A percentile compares a stretch with the other conserved stretches of the same genome.
Conservation (phyloP, 2,888 invertebrate species). For the Julus scanicus region DNA sequence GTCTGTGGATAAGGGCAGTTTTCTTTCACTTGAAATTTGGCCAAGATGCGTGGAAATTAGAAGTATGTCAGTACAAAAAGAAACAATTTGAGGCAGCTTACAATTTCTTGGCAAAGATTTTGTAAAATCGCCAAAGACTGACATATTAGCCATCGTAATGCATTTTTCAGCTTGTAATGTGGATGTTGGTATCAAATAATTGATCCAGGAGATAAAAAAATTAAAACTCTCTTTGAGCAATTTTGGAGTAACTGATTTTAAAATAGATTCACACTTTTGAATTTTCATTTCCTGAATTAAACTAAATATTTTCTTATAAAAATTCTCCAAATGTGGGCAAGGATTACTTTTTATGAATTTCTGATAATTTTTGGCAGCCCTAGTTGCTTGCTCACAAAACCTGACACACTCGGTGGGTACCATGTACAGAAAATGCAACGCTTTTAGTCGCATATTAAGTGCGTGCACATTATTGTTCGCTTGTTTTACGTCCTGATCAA, state of each 20-base stretch:
- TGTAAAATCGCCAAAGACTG: not conserved
- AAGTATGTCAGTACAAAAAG: not conserved
- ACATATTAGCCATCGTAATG: not conserved
- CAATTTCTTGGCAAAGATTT: not conserved
- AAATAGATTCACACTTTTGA: not conserved
- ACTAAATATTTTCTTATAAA: not conserved
- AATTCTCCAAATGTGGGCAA: conserved; percentile 22
- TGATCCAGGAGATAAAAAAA: not conserved
- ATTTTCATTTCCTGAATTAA: not conserved
- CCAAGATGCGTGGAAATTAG: not conserved
- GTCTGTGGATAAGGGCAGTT: not conserved
- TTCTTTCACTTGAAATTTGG: not conserved
- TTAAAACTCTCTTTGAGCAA: not conserved
- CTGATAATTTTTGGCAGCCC: conserved; percentile 25
- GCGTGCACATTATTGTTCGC: not conserved
- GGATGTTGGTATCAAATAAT: not conserved
- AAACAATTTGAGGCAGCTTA: not conserved
- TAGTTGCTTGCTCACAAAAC: conserved; percentile 41
- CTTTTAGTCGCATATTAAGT: conserved; percentile 19
- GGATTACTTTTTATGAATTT: not conserved
- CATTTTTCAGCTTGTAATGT: conserved; percentile 7
- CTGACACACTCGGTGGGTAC: not conserved
- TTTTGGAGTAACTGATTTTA: not conserved
- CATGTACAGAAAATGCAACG: not conserved
- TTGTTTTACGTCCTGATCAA: not conserved